Evolutionary conservation across 2,113 vertebrate genomes (phyloP).

Genomic region (Entelurus aequoreus): DNA sequence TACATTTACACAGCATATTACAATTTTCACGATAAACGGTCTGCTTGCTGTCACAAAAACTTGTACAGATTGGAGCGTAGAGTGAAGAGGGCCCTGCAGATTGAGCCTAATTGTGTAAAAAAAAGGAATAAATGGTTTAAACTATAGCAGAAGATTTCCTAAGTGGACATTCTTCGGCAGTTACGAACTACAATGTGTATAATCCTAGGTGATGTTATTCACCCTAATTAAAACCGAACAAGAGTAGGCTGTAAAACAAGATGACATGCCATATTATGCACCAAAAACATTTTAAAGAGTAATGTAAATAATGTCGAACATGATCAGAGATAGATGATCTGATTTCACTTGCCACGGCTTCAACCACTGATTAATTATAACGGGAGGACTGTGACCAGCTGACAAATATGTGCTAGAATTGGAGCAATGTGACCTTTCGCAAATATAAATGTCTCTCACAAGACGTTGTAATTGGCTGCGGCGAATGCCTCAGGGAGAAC

Average conservation of each 20-base stretch:
- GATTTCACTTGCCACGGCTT: conserved; percentile 9
- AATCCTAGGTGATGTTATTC: too few species aligned
- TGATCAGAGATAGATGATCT: conserved; percentile 2
- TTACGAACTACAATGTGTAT: too few species aligned
- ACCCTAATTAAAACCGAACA: too few species aligned
- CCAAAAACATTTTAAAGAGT: too few species aligned
- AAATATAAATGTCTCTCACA: conserved; percentile 54
- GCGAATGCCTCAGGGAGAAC: conserved; percentile 53
- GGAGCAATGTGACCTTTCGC: conserved; percentile 63
- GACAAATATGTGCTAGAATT: conserved; percentile 56
- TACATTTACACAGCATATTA: not conserved
- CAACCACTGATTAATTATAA: conserved; percentile 34
- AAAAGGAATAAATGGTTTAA: conserved; percentile 24
- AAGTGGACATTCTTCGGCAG: too few species aligned
- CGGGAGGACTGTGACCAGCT: conserved; percentile 27
- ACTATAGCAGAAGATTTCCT: not conserved
- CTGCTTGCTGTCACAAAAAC: conserved; percentile 11
- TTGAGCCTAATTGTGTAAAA: conserved; percentile 18
- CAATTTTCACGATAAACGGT: conserved; percentile 4
- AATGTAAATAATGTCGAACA: conserved; percentile 3
- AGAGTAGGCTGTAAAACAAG: too few species aligned
- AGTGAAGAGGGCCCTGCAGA: conserved; percentile 2
- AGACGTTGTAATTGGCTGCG: conserved; percentile 60
- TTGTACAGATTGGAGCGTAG: not conserved
- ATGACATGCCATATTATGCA: too few species aligned